A percentile compares a stretch with the other conserved stretches of the same genome.
Conservation (phyloP, 30 jellyfish, hydroid and myxozoan genomes). For the Calvadosia cruxmelitensis region DNA sequence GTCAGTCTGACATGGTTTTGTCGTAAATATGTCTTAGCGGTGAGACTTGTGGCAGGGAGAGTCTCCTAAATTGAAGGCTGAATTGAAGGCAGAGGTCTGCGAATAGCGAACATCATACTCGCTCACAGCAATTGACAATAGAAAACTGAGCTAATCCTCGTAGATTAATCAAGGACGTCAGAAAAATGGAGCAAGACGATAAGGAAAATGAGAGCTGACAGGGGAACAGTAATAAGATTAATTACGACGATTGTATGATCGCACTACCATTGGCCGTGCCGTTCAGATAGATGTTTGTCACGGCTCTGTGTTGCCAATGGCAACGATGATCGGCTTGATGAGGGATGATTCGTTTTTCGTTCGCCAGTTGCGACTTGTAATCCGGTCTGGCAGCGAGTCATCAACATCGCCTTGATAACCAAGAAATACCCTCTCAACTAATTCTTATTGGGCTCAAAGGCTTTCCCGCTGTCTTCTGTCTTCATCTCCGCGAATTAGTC, state of each 20-base stretch:
- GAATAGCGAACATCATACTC: not conserved
- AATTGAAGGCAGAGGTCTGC: not conserved
- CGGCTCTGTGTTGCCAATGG: not conserved
- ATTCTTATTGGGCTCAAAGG: not conserved
- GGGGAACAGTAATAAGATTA: not conserved
- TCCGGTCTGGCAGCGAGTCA: conserved; percentile 1
- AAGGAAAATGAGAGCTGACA: not conserved
- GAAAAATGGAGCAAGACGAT: not conserved
- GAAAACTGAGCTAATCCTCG: not conserved
- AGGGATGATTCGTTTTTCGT: not conserved
- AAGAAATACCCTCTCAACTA: not conserved
- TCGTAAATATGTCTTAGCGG: no score
- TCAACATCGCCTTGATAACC: not conserved
- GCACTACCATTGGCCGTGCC: not conserved
- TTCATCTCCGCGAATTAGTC: no score
- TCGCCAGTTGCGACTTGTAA: not conserved
- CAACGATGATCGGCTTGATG: not conserved
- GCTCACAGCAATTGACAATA: not conserved
- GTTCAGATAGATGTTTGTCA: not conserved
- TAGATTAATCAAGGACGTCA: not conserved
- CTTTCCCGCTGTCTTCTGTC: no score
- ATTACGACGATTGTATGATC: not conserved
- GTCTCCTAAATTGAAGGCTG: not conserved
- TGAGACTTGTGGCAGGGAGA: no score
- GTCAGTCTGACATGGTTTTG: not conserved